Evolutionary conservation across 2,797 vertebrate genomes (phyloP).

Genomic region (Percopsis omiscomaycus): DNA sequence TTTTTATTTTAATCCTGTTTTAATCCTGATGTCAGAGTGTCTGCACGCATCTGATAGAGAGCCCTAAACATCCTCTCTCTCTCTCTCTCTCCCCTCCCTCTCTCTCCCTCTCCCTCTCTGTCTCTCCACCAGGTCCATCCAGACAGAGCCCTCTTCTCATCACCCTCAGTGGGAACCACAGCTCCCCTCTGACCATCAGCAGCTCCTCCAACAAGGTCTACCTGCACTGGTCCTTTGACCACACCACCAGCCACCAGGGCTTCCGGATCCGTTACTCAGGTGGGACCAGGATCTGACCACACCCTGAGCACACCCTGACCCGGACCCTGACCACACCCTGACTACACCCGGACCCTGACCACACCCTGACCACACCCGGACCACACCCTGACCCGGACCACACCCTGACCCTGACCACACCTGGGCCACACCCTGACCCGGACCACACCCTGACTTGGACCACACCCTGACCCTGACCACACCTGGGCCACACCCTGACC

Average conservation of each 20-base stretch:
- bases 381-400: no score
- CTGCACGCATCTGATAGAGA: no score
- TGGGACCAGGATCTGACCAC: constrained; percentile 72
- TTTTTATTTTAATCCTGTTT: background rate
- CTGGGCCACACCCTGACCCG: no score
- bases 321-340: constrained; percentile 3
- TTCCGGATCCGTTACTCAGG: constrained; percentile 96
- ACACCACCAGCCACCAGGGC: constrained; percentile 93
- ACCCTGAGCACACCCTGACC: constrained; percentile 44
- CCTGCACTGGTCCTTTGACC: constrained; percentile 97
- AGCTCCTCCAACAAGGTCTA: constrained; percentile 91
- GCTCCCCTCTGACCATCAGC: constrained; percentile 88
- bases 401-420: no score
- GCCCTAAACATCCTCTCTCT: background rate
- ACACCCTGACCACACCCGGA: no score
- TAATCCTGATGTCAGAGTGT: no score
- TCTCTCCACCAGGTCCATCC: constrained; percentile 82
- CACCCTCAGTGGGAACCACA: constrained; percentile 95
- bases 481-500: no score
- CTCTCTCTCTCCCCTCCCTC: background rate
- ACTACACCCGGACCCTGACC: no score
- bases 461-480: no score
- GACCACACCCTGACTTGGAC: no score
- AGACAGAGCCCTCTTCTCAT: constrained; percentile 91
- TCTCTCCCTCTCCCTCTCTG: background rate